Conservation (phyloP, 2,888 invertebrate species). For the Gibbula magus region DNA sequence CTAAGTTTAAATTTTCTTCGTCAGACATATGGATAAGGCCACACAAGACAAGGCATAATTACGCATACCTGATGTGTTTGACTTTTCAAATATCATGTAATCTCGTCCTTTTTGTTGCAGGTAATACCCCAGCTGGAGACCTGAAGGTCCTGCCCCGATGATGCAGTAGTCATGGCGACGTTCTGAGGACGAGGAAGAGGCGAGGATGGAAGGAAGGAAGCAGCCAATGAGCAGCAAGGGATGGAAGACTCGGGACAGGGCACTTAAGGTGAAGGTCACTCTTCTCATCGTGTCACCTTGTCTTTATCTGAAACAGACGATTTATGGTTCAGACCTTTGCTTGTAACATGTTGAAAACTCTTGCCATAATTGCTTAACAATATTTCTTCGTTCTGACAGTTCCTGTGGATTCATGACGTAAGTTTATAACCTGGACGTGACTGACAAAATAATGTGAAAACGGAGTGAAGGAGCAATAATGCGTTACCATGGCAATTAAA, state of each 20-base stretch:
- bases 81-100: constrained; percentile 75
- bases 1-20: too few species aligned
- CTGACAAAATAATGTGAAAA: too few species aligned
- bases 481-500: too few species aligned
- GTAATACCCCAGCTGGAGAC: constrained; percentile 75
- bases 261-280: not conserved
- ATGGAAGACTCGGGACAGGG: constrained; percentile 20
- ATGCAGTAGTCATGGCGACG: constrained; percentile 73
- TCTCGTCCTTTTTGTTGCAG: constrained; percentile 69
- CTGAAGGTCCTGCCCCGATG: constrained; percentile 76
- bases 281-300: constrained; percentile 12
- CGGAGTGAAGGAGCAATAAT: too few species aligned
- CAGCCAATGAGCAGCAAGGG: constrained; percentile 24
- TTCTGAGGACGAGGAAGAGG: not conserved
- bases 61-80: constrained; percentile 64
- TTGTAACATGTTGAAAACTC: too few species aligned
- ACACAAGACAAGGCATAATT: constrained; percentile 49
- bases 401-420: too few species aligned
- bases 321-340: too few species aligned
- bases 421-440: too few species aligned
- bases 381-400: too few species aligned
- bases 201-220: not conserved
- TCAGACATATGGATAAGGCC: not conserved
- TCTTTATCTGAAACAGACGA: constrained; percentile 18
- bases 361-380: too few species aligned